These are phyloP conservation scores for Sphecodes monilicornis DNA, from an alignment of 2,888 invertebrate species.

Conservation along the genomic window DNA sequence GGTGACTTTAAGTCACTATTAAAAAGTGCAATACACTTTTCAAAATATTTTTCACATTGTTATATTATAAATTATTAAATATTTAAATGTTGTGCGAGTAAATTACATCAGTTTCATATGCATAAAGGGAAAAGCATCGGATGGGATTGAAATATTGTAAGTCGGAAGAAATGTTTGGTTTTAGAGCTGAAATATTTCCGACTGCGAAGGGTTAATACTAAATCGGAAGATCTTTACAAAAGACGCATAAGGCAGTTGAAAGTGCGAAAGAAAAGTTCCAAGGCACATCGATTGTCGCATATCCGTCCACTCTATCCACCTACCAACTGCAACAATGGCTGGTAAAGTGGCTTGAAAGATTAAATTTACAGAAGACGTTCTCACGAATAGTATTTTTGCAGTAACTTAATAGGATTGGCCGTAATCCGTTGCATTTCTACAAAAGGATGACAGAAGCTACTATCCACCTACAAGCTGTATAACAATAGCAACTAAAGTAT, in stretches of 20 bases:
- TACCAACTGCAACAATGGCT: neutral
- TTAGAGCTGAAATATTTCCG: no score
- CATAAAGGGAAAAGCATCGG: no score
- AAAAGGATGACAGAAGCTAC: neutral
- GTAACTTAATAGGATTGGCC: neutral
- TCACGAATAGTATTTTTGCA: neutral
- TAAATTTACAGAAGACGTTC: neutral
- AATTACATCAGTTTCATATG: no score
- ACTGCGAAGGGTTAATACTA: no score
- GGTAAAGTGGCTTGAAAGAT: neutral
- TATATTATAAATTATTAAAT: no score
- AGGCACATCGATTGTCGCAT: neutral
- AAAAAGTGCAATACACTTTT: no score
- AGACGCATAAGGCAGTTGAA: neutral
- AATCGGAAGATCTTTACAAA: neutral
- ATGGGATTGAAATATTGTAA: no score
- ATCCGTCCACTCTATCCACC: neutral
- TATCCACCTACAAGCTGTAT: neutral
- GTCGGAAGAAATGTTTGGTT: no score
- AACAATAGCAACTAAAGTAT: neutral
- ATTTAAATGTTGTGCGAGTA: no score
- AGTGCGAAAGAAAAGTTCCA: neutral
- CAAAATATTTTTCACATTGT: no score
- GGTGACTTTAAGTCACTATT: no score
- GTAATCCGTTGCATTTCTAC: conserved; percentile 1